Base-by-base conservation (phyloP, 1,140 invertebrate genomes). In the Calycopis cecrops region DNA sequence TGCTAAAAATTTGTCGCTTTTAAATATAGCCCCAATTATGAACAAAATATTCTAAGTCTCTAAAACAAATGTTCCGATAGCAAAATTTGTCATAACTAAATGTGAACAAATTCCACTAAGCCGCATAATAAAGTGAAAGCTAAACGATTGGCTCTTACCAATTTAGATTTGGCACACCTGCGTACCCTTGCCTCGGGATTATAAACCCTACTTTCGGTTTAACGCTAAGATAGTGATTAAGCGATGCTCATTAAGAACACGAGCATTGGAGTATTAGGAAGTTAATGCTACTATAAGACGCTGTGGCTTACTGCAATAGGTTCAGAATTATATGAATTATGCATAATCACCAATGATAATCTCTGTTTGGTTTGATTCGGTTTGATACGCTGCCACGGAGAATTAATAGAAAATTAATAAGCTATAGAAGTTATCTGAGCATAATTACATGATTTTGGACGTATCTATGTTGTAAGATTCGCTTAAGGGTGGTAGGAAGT, bases 221-320 rank as follows among this genome's bases (percentile, higher is more conserved):
- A 71, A 71, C 55, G 60, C 64, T 62, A 65, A 73, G 71, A 76
- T 70, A 69, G 67, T 73, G 69, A 79, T 74, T 71, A 74, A 81
- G 69, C 64, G 61, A 58, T 58, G 48, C 52, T 64, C 66, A 71
- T 80, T 78, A 78, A 62, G 52, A 64, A 58, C 14, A 49, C 49
- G 28, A 35, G n/a, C 53, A 58, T 52, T 55, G 54, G 56, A 54
- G 52, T 48, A 51, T 50, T 56, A 21, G 51, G 57, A 55, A 55
- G 35, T 50, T 54, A 38, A 48, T 62, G 52, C 56, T 52, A 35
- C 4, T 48, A 47, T 28, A 28, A 6, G 21, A 28, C 21, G 21
- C 21, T 28, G 2, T 16, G 53, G 37, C 52, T 57, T 33, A 38
- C 54, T 35, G 16, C 47, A 61, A 61, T 59, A 60, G 64, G 35